Evolutionary conservation across 2,888 invertebrate species (phyloP).

Genomic region (Catocala sponsa): DNA sequence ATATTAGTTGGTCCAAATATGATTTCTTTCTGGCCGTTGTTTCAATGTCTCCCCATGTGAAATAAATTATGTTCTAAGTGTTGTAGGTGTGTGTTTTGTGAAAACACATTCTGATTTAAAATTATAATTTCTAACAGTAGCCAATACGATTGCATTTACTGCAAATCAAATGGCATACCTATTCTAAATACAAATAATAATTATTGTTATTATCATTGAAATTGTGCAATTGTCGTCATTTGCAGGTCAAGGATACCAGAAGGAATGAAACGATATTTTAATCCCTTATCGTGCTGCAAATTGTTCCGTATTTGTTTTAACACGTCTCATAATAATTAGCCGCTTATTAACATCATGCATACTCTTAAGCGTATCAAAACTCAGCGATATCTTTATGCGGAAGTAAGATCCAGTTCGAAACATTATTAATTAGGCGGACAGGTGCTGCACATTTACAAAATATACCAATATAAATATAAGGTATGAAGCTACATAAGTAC

Average conservation of each 20-base stretch:
- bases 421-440: constrained; percentile 41
- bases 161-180: constrained; percentile 3
- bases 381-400: constrained; percentile 32
- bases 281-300: constrained; percentile 26
- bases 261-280: constrained; percentile 18
- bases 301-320: constrained; percentile 23
- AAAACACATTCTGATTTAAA: no score
- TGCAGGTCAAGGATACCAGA: constrained; percentile 18
- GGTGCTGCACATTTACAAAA: constrained; percentile 40
- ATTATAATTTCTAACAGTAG: not conserved
- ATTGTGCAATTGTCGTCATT: not conserved
- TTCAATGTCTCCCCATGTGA: no score
- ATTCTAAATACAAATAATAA: constrained; percentile 26
- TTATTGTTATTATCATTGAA: constrained; percentile 20
- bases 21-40: no score
- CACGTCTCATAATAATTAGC: constrained; percentile 44
- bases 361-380: constrained; percentile 35
- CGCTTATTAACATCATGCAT: constrained; percentile 27
- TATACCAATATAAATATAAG: constrained; percentile 38
- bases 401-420: constrained; percentile 40
- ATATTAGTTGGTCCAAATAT: no score
- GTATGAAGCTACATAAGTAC: constrained; percentile 21
- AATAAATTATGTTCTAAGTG: no score
- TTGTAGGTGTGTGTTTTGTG: no score
- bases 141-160: not conserved